Evolutionary conservation across 2,113 vertebrate species (phyloP).

Genomic region (Calyptommatus sinebrachiatus): DNA sequence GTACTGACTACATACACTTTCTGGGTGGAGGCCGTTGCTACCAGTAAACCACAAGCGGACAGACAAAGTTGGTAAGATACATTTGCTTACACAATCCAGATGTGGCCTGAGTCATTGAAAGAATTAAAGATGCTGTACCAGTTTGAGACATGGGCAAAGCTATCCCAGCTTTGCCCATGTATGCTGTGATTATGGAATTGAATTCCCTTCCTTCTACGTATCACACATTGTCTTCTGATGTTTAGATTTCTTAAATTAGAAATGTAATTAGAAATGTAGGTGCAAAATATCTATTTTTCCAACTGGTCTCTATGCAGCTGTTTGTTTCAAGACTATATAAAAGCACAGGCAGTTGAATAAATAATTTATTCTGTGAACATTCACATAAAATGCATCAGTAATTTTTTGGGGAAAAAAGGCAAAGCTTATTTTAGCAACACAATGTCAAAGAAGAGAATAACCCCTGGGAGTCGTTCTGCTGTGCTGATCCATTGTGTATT

Average conservation of each 20-base stretch:
- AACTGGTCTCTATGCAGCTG: not conserved
- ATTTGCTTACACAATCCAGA: too few relatives aligned
- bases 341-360: slow-evolving; percentile 6
- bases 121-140: too few relatives aligned
- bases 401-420: slow-evolving; percentile 17
- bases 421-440: slow-evolving; percentile 57
- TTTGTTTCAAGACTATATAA: slow-evolving; percentile 3
- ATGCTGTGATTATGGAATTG: too few relatives aligned
- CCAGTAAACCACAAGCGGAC: not conserved
- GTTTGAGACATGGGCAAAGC: not conserved
- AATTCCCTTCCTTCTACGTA: too few relatives aligned
- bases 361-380: slow-evolving; percentile 47
- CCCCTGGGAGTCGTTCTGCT: slow-evolving; percentile 49
- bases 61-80: too few relatives aligned
- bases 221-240: not conserved
- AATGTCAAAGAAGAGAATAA: slow-evolving; percentile 54
- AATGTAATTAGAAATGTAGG: not conserved
- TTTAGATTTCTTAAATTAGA: not conserved
- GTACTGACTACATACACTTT: not conserved
- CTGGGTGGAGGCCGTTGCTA: not conserved
- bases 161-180: too few relatives aligned
- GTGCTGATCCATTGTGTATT: slow-evolving; percentile 46
- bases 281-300: not conserved
- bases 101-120: too few relatives aligned
- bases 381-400: slow-evolving; percentile 18